phyloP scores from a whole-genome alignment of 2,888 invertebrate species.

The Scaptomyza tumidula region DNA sequence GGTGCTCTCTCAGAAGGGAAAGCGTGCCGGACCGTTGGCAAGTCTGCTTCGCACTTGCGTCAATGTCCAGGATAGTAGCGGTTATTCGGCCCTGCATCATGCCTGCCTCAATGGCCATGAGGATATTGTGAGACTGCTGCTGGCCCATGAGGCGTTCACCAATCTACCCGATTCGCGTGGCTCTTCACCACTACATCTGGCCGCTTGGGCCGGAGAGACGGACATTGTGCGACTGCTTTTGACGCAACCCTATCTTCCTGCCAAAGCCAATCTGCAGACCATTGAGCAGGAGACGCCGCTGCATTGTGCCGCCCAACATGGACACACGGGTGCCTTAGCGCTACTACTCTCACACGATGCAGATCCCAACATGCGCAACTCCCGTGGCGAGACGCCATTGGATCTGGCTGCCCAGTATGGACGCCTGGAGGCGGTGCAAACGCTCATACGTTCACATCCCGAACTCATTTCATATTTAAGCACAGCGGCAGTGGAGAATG shows the following conservation, averaged over 20 bases:
- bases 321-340: slow-evolving; percentile 93
- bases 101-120: slow-evolving; percentile 97
- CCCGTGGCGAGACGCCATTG: slow-evolving; percentile 94
- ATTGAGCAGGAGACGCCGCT: slow-evolving; percentile 96
- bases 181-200: slow-evolving; percentile 95
- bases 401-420: slow-evolving; percentile 98
- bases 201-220: slow-evolving; percentile 96
- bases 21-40: slow-evolving; percentile 96
- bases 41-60: slow-evolving; percentile 95
- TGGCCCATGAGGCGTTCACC: slow-evolving; percentile 92
- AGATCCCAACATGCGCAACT: slow-evolving; percentile 94
- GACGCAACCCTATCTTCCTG: slow-evolving; percentile 91
- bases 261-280: slow-evolving; percentile 94
- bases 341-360: slow-evolving; percentile 93
- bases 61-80: slow-evolving; percentile 96
- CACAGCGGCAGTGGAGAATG: slow-evolving; percentile 64
- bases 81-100: slow-evolving; percentile 97
- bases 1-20: slow-evolving; percentile 94
- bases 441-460: slow-evolving; percentile 93
- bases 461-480: slow-evolving; percentile 91
- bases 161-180: slow-evolving; percentile 95
- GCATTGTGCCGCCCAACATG: slow-evolving; percentile 97
- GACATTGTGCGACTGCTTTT: slow-evolving; percentile 94
- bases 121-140: slow-evolving; percentile 92
- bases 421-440: slow-evolving; percentile 92